Percentiles rank a stretch among this genome's conserved stretches.
phyloP scores from a whole-genome alignment of 1,140 invertebrate genomes.

The Zaprionus ghesquierei region DNA sequence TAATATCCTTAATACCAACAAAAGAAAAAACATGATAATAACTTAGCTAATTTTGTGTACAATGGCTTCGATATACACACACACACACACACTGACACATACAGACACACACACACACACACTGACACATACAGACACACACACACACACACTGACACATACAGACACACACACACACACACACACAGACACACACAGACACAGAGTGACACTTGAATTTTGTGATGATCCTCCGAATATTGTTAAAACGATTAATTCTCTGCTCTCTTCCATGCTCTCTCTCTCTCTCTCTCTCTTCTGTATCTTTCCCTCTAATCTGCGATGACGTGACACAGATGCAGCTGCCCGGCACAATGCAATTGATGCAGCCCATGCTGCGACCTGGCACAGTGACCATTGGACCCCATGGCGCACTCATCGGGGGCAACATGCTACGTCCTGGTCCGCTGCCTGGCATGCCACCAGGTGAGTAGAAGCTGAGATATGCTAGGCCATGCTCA shows the following conservation, averaged over 20 bases:
- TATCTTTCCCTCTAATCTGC: slow-evolving; percentile 47
- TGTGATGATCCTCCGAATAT: neutral
- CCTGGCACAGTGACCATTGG: slow-evolving; percentile 88
- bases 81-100: slow-evolving; percentile 22
- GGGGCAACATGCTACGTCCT: slow-evolving; percentile 89
- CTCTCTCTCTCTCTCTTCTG: slow-evolving; percentile 58
- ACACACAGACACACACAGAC: neutral
- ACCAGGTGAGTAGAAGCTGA: slow-evolving; percentile 87
- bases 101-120: slow-evolving; percentile 30
- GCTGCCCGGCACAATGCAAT: slow-evolving; percentile 83
- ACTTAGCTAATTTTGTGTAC: slow-evolving; percentile 80
- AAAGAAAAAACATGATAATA: slow-evolving; percentile 64
- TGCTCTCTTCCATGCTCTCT: slow-evolving; percentile 65
- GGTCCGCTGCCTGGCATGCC: slow-evolving; percentile 86
- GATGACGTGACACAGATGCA: slow-evolving; percentile 83
- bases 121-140: neutral
- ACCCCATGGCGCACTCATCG: slow-evolving; percentile 87
- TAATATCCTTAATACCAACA: slow-evolving; percentile 56
- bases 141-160: slow-evolving; percentile 19
- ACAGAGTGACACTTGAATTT: no score
- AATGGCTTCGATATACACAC: slow-evolving; percentile 75
- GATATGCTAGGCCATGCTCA: neutral
- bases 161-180: slow-evolving; percentile 30
- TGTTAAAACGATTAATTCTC: slow-evolving; percentile 55
- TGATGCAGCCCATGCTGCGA: slow-evolving; percentile 86